phyloP scores from a whole-genome alignment of 2,113 vertebrate genomes.

The Apodemus speciosus region DNA sequence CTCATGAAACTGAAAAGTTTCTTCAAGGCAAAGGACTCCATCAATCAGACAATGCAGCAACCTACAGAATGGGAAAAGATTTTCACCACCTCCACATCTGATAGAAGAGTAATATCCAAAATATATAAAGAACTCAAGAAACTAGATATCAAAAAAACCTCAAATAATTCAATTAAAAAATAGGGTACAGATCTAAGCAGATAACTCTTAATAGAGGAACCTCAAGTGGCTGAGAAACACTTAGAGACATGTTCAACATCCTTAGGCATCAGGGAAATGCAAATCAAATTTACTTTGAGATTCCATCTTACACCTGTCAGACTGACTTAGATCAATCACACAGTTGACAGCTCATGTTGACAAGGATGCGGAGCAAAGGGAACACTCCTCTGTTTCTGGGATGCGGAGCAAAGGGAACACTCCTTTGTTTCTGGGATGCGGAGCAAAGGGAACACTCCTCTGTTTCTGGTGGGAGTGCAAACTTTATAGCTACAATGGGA shows the following conservation, averaged over 20 bases:
- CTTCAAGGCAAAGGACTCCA: background rate
- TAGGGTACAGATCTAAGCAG: background rate
- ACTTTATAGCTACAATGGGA: background rate
- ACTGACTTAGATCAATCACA: background rate
- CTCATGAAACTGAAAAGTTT: background rate
- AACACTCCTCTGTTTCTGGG: background rate
- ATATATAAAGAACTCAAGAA: background rate
- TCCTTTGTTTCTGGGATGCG: too few relatives aligned
- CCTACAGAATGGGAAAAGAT: background rate
- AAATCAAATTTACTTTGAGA: background rate
- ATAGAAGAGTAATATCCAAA: background rate
- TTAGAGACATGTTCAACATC: background rate
- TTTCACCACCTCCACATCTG: background rate
- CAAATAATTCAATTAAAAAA: background rate
- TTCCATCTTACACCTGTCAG: background rate
- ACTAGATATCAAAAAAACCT: background rate
- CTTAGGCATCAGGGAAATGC: background rate
- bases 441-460: background rate
- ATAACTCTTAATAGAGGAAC: background rate
- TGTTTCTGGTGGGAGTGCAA: background rate
- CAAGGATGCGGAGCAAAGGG: background rate
- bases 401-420: background rate
- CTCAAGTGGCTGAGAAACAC: background rate
- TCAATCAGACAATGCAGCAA: background rate
- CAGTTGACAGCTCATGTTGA: background rate